phyloP scores from a whole-genome alignment of 1,140 invertebrate genomes.

The Drosophila equinoxialis region DNA sequence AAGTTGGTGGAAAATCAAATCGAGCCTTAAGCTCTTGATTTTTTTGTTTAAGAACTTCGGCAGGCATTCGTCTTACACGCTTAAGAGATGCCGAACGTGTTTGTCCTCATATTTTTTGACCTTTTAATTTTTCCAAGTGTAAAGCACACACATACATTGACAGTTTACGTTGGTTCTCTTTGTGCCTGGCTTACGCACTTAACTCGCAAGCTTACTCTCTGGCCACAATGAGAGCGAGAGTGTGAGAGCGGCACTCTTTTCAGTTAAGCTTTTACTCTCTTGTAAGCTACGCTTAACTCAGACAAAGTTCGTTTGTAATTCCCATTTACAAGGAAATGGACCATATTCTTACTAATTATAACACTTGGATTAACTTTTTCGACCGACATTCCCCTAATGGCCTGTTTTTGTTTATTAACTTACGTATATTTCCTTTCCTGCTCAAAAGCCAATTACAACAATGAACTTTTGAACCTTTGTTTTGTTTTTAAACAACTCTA shows the following conservation, averaged over 20 bases:
- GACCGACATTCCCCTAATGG: neutral
- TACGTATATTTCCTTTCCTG: conserved; percentile 28
- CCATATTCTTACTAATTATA: conserved; percentile 24
- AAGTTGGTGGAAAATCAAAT: too few relatives aligned
- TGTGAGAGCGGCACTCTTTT: neutral
- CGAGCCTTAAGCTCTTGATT: too few relatives aligned
- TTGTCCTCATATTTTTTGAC: too few relatives aligned
- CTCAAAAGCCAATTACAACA: conserved; percentile 30
- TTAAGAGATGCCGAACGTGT: too few relatives aligned
- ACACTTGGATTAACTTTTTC: conserved; percentile 5
- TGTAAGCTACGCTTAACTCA: conserved; percentile 5
- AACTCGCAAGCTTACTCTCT: conserved; percentile 23
- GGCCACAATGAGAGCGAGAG: neutral
- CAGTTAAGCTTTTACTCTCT: neutral
- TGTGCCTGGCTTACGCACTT: neutral
- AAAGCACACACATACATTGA: too few relatives aligned
- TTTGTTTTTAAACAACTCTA: neutral
- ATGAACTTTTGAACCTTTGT: conserved; percentile 21
- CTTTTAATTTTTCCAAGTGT: too few relatives aligned
- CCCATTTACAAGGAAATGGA: conserved; percentile 33
- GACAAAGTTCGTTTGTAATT: conserved; percentile 37
- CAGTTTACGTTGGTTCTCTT: too few relatives aligned
- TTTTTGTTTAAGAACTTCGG: too few relatives aligned
- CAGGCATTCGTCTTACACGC: too few relatives aligned
- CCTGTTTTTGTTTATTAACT: neutral